phyloP scores from a whole-genome alignment of 1,140 invertebrate species.

The Schmidtea mediterranea region DNA sequence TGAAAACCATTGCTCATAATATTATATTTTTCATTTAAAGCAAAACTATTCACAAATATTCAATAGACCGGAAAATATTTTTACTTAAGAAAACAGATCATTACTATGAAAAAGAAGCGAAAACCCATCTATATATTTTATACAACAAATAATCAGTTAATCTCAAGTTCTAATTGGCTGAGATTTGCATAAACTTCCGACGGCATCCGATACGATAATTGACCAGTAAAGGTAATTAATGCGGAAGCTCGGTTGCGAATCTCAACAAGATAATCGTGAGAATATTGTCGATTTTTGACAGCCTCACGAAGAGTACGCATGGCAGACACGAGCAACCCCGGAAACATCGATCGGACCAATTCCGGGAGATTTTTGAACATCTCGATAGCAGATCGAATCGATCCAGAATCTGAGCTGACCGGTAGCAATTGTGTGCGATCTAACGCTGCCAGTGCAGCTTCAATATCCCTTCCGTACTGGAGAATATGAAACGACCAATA shows the following conservation, averaged over 20 bases:
- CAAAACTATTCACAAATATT: too few species aligned
- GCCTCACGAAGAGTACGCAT: background rate
- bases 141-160: constrained; percentile 42
- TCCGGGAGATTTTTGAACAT: background rate
- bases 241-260: constrained; percentile 51
- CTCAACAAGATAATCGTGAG: background rate
- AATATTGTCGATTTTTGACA: background rate
- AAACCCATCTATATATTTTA: too few species aligned
- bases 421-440: background rate
- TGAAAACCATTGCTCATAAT: too few species aligned
- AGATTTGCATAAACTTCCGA: constrained; percentile 74
- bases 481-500: background rate
- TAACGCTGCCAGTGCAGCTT: background rate
- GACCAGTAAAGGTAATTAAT: constrained; percentile 71
- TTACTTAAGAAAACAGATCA: too few species aligned
- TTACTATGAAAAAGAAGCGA: too few species aligned
- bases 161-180: constrained; percentile 75
- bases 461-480: background rate
- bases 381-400: background rate
- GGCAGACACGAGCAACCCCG: background rate
- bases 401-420: background rate
- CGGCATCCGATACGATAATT: constrained; percentile 74
- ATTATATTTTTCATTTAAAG: too few species aligned
- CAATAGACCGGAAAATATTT: too few species aligned
- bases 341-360: background rate